Evolutionary conservation across 2,113 vertebrate species (phyloP).

Genomic region (Myrmophylax atrothorax): DNA sequence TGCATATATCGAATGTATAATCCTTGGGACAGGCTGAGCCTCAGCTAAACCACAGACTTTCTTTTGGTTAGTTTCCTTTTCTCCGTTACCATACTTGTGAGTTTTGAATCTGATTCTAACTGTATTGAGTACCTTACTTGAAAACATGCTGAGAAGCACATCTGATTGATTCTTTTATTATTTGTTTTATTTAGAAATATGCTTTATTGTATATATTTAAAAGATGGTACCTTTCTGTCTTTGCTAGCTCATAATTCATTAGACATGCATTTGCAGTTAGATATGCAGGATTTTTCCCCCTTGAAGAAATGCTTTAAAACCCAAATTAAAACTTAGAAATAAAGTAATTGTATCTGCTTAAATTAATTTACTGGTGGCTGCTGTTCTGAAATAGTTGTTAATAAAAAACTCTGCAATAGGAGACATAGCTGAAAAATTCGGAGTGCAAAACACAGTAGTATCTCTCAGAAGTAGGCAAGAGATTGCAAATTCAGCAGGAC

Average conservation of each 20-base stretch:
- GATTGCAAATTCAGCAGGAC: neutral
- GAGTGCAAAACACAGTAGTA: neutral
- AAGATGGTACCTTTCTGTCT: neutral
- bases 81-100: neutral
- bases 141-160: neutral
- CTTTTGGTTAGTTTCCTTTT: conserved; percentile 49
- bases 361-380: neutral
- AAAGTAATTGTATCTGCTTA: neutral
- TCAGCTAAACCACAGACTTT: conserved; percentile 6
- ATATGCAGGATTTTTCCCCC: neutral
- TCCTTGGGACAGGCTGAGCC: conserved; percentile 6
- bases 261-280: neutral
- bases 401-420: neutral
- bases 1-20: neutral
- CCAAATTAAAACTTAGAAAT: neutral
- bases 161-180: neutral
- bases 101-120: conserved; percentile 3
- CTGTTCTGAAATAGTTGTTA: neutral
- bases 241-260: neutral
- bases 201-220: neutral
- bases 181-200: neutral
- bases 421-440: neutral
- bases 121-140: neutral
- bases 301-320: neutral
- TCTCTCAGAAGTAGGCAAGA: neutral